Evolutionary conservation across 2,888 invertebrate genomes (phyloP), one percentile per base, ranked within the genome.

Genomic region (Malacosoma neustria): DNA sequence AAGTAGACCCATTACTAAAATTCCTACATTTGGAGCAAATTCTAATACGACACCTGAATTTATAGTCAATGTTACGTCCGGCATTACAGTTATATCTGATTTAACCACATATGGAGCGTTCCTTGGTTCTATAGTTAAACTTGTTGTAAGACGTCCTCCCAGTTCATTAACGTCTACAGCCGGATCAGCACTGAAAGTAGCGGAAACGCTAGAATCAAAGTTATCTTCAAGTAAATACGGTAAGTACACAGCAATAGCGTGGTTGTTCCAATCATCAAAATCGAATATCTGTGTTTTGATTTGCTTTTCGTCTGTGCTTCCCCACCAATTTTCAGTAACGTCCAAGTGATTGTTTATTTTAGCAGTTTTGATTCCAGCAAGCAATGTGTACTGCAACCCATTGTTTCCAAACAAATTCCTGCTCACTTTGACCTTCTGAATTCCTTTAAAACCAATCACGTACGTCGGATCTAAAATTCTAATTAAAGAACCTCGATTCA

Each of bases 231-330:
- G 88, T 39, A 98, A 87, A 70, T 91, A 99, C 0, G 99, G 99
- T 37, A 92, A 89, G 71, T 93, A 99, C 9, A 92, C 89, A 0
- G 98, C 98, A 36, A 98, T 90, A 0, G 98, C 98, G 69, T 96
- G 97, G 72, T 97, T 96, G 69, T 99, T 99, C 99, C 99, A 99
- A 68, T 99, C 98, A 68, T 99, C 98, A 73, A 99, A 98, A 76
- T 99, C 99, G 66, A 99, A 98, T 57, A 99, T 97, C 61, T 91
- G 89, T 35, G 90, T 88, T 51, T 91, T 90, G 37, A 99, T 99
- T 38, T 88, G 87, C 3, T 77, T 81, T 36, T 93, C 91, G 37
- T 92, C 88, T 1, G 85, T 81, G 2, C 92, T 92, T 7, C 98
- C 99, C 99, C 99, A 99, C 95, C 96, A 99, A 70, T 99, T 99